phyloP scores from a whole-genome alignment of 2,888 invertebrate genomes.

The Polyommatus icarus region DNA sequence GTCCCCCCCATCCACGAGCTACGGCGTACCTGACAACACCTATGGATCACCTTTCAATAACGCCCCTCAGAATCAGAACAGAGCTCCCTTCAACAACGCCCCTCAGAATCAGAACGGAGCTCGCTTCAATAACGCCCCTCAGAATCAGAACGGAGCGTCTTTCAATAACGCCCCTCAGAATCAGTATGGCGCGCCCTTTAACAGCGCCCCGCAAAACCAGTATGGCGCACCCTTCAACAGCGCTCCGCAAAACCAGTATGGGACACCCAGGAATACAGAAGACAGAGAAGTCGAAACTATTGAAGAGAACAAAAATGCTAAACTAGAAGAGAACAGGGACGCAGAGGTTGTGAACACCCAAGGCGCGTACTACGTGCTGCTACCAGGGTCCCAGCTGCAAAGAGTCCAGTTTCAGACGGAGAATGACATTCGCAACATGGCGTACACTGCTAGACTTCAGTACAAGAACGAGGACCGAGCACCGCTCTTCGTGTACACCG shows the following conservation, averaged over 20 bases:
- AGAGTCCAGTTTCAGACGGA: conserved; percentile 81
- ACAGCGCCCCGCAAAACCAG: too few species aligned
- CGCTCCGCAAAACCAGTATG: conserved; percentile 49
- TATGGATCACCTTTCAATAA: conserved; percentile 66
- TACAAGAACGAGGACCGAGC: conserved; percentile 83
- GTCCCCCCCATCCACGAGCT: conserved; percentile 61
- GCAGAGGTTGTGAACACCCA: conserved; percentile 62
- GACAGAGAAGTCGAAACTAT: conserved; percentile 41
- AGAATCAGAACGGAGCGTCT: too few species aligned
- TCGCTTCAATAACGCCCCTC: too few species aligned
- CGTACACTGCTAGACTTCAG: conserved; percentile 82
- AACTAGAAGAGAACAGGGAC: conserved; percentile 55
- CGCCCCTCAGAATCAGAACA: conserved; percentile 52
- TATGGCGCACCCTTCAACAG: too few species aligned
- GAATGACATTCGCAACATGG: conserved; percentile 79
- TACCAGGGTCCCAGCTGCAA: conserved; percentile 83
- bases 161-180: too few species aligned
- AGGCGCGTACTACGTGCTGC: conserved; percentile 83
- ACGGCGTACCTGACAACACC: conserved; percentile 66
- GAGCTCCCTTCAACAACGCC: conserved; percentile 61
- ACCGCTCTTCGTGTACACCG: conserved; percentile 81
- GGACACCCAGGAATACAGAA: conserved; percentile 48
- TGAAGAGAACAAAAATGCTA: conserved; percentile 41
- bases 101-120: conserved; percentile 47
- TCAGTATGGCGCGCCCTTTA: too few species aligned